Evolutionary conservation across 2,113 vertebrate species (phyloP).

Genomic region (Sorex araneus): DNA sequence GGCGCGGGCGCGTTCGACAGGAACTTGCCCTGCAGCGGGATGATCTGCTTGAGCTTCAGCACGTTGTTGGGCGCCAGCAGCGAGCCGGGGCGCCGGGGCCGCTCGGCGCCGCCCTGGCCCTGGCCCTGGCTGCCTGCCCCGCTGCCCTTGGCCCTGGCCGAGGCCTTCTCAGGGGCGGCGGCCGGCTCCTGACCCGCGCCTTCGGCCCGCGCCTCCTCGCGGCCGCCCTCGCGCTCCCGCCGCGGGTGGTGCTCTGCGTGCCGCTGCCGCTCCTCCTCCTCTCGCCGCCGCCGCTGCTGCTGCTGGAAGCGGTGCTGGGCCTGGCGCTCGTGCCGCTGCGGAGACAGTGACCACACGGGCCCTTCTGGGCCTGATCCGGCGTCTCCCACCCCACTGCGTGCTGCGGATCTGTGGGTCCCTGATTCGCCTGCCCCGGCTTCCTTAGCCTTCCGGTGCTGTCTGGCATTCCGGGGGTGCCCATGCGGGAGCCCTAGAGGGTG

Average conservation of each 20-base stretch:
- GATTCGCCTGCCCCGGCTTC: no score
- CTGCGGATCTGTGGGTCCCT: neutral
- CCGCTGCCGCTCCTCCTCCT: constrained; percentile 97
- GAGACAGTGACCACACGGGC: neutral
- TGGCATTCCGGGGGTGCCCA: no score
- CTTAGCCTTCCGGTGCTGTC: no score
- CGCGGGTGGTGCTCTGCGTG: constrained; percentile 95
- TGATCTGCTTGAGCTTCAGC: constrained; percentile 98
- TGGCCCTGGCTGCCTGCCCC: constrained; percentile 82
- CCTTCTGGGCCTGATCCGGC: no score
- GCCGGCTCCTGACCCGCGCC: constrained; percentile 87
- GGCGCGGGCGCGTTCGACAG: constrained; percentile 85
- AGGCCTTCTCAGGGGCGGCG: constrained; percentile 90
- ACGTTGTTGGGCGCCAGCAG: constrained; percentile 98
- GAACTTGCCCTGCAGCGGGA: constrained; percentile 96
- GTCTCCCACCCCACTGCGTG: no score
- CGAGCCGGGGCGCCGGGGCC: constrained; percentile 97
- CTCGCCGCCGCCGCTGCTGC: constrained; percentile 96
- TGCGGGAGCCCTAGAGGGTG: no score
- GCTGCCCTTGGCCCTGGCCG: constrained; percentile 90
- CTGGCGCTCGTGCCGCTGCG: constrained; percentile 97
- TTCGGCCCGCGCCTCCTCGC: constrained; percentile 90
- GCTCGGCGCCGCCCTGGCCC: constrained; percentile 85
- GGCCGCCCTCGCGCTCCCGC: constrained; percentile 92
- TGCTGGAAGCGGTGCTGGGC: constrained; percentile 98